phyloP scores from a whole-genome alignment of 2,888 invertebrate genomes.

The Barypeithes pellucidus region DNA sequence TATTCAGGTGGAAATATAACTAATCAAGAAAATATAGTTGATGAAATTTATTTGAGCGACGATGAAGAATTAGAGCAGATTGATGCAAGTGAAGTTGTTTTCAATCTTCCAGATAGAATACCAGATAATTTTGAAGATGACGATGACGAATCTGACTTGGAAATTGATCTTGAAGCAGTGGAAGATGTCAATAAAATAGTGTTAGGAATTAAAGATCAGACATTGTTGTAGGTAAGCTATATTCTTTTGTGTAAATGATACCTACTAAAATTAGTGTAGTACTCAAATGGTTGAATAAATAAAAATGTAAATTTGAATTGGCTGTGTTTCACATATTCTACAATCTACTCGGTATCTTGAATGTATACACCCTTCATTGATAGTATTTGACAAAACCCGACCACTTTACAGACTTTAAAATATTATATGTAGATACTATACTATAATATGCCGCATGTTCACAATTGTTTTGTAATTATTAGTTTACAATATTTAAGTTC shows the following conservation, averaged over 20 bases:
- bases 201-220: conserved; percentile 31
- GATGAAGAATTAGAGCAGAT: conserved; percentile 52
- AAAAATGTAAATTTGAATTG: too few relatives aligned
- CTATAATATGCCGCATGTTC: too few relatives aligned
- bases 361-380: too few relatives aligned
- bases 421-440: too few relatives aligned
- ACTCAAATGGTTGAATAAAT: too few relatives aligned
- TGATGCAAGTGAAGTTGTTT: conserved; percentile 57
- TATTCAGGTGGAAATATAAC: conserved; percentile 52
- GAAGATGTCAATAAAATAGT: conserved; percentile 65
- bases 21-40: conserved; percentile 42
- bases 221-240: background rate
- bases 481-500: too few relatives aligned
- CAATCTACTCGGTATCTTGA: too few relatives aligned
- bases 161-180: conserved; percentile 64
- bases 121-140: conserved; percentile 56
- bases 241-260: background rate
- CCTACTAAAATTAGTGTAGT: too few relatives aligned
- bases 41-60: conserved; percentile 58
- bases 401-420: too few relatives aligned
- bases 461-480: too few relatives aligned
- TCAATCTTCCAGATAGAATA: conserved; percentile 57
- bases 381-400: too few relatives aligned
- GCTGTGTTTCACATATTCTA: too few relatives aligned
- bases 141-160: conserved; percentile 59